phyloP scores from a whole-genome alignment of 2,797 vertebrate genomes.

The Coilia nasus region DNA sequence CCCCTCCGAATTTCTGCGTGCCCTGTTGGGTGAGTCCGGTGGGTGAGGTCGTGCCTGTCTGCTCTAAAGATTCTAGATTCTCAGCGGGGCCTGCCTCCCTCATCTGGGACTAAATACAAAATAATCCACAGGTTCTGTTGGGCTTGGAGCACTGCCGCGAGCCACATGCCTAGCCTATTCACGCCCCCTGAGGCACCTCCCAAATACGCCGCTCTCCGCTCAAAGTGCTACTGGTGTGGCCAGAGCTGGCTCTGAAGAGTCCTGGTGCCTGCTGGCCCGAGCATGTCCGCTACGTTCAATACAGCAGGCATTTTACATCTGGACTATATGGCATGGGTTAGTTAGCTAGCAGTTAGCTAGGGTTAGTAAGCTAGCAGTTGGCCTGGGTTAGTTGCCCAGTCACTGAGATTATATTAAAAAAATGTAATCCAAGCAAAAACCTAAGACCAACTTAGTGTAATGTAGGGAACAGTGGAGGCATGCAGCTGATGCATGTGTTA shows the following conservation, averaged over 20 bases:
- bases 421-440: neutral
- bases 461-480: neutral
- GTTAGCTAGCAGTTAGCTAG: neutral
- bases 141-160: conserved; percentile 76
- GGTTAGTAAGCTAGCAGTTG: neutral
- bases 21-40: conserved; percentile 92
- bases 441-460: neutral
- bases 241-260: neutral
- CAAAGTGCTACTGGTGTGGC: conserved; percentile 1
- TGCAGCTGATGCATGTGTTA: neutral
- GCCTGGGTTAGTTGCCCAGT: neutral
- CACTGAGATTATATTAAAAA: neutral
- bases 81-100: conserved; percentile 82
- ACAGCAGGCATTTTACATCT: neutral
- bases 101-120: conserved; percentile 86
- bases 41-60: conserved; percentile 84
- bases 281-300: neutral
- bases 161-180: conserved; percentile 39
- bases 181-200: conserved; percentile 44
- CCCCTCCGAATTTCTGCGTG: conserved; percentile 97
- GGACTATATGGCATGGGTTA: neutral
- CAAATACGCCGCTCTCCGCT: conserved; percentile 26
- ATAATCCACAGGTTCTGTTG: conserved; percentile 81
- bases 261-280: neutral
- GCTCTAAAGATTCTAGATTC: conserved; percentile 85